Evolutionary conservation across 1,140 invertebrate genomes (phyloP).

Genomic region (Diprion similis): DNA sequence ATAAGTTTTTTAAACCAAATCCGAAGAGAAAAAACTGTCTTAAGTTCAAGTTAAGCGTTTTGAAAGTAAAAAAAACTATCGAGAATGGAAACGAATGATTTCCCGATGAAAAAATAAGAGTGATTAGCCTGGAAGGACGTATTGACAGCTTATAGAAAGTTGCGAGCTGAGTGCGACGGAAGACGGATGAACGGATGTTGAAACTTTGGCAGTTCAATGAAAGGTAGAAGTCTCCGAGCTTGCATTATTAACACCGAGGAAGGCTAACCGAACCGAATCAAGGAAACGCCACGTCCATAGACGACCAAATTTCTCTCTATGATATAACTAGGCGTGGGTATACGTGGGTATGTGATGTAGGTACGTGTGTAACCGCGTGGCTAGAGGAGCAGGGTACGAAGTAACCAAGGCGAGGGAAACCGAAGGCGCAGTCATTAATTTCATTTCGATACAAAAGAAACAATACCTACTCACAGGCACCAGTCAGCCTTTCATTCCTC

Average conservation of each 20-base stretch:
- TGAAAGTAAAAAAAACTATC: too few relatives aligned
- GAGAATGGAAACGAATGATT: too few relatives aligned
- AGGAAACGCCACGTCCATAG: background rate
- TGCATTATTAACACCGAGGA: background rate
- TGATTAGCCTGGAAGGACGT: background rate
- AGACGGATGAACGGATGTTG: background rate
- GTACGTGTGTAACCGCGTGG: background rate
- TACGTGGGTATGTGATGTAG: background rate
- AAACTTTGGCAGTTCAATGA: background rate
- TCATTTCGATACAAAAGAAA: conserved; percentile 6
- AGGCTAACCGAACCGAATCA: background rate
- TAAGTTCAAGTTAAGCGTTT: too few relatives aligned
- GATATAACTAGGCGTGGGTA: background rate
- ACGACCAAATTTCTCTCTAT: background rate
- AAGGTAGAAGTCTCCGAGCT: background rate
- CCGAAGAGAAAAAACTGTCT: too few relatives aligned
- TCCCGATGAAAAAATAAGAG: background rate
- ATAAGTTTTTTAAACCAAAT: too few relatives aligned
- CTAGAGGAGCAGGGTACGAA: background rate
- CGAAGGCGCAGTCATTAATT: background rate
- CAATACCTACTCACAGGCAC: background rate
- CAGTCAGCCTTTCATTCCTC: background rate
- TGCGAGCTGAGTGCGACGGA: background rate
- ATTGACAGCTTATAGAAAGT: background rate
- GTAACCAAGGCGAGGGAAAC: too few relatives aligned